Evolutionary conservation across 1,140 invertebrate genomes (phyloP).

Genomic region (Magallana angulata): DNA sequence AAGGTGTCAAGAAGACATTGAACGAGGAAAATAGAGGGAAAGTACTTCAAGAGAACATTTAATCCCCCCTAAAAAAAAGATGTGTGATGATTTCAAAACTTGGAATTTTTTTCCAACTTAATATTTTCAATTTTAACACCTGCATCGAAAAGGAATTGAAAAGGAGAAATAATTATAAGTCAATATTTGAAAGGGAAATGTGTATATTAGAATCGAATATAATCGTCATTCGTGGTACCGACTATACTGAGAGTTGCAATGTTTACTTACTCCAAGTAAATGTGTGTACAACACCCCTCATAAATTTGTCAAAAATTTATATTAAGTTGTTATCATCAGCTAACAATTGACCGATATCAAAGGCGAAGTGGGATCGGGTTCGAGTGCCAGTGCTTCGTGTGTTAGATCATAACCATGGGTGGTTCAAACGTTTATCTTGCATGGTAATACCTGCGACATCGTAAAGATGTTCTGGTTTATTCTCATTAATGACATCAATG

Average conservation of each 20-base stretch:
- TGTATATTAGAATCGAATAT: conserved; percentile 30
- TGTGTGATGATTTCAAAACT: conserved; percentile 19
- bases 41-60: conserved; percentile 33
- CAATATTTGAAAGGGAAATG: conserved; percentile 48
- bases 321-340: conserved; percentile 46
- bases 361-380: conserved; percentile 14
- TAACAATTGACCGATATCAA: conserved; percentile 41
- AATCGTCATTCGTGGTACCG: conserved; percentile 24
- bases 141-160: conserved; percentile 45
- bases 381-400: conserved; percentile 13
- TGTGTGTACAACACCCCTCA: conserved; percentile 53
- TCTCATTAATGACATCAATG: conserved; percentile 33
- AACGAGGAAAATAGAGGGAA: background rate
- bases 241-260: conserved; percentile 20
- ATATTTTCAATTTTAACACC: conserved; percentile 26
- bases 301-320: conserved; percentile 57
- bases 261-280: conserved; percentile 44
- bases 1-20: conserved; percentile 33
- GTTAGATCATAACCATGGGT: conserved; percentile 30
- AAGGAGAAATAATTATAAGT: conserved; percentile 48
- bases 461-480: conserved; percentile 19
- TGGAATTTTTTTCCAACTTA: conserved; percentile 7
- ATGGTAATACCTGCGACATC: conserved; percentile 13
- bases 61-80: background rate
- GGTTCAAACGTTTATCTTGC: conserved; percentile 25